Conservation (phyloP, 2,113 vertebrate genomes). For the Scatophagus argus region DNA sequence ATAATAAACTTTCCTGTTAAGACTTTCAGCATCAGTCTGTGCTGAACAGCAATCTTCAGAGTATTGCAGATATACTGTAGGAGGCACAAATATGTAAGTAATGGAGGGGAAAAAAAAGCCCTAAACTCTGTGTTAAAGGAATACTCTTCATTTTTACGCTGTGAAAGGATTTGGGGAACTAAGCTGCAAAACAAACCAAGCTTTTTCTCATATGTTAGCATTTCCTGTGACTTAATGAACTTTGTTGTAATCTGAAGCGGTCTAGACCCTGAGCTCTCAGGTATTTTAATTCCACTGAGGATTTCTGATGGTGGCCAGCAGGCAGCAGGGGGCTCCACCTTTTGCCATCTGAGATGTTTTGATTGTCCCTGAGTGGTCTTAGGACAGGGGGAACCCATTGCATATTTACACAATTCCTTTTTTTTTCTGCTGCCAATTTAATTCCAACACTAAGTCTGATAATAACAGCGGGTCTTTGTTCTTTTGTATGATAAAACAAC, state of each 20-base stretch:
- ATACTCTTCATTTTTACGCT: neutral
- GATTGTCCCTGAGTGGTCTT: neutral
- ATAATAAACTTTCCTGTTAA: neutral
- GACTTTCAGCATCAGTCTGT: neutral
- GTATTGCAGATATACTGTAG: neutral
- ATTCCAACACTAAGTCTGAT: conserved; percentile 1
- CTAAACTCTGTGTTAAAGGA: neutral
- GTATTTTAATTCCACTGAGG: conserved; percentile 49
- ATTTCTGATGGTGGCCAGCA: conserved; percentile 19
- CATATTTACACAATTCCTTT: neutral
- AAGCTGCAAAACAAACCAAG: conserved; percentile 1
- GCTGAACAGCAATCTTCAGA: neutral
- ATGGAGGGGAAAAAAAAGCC: neutral
- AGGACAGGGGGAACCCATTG: neutral
- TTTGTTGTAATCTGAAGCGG: neutral
- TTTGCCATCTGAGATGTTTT: neutral
- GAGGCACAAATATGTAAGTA: neutral
- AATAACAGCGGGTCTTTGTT: neutral
- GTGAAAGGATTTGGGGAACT: neutral
- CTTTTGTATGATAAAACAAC: neutral
- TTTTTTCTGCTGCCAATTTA: neutral
- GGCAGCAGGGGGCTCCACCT: neutral
- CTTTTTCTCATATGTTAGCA: conserved; percentile 12
- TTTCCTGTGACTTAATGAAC: conserved; percentile 34
- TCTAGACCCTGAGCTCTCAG: conserved; percentile 40